These are phyloP conservation scores for Spodoptera litura DNA, from an alignment of 1,140 invertebrate genomes.

Conservation along the genomic window DNA sequence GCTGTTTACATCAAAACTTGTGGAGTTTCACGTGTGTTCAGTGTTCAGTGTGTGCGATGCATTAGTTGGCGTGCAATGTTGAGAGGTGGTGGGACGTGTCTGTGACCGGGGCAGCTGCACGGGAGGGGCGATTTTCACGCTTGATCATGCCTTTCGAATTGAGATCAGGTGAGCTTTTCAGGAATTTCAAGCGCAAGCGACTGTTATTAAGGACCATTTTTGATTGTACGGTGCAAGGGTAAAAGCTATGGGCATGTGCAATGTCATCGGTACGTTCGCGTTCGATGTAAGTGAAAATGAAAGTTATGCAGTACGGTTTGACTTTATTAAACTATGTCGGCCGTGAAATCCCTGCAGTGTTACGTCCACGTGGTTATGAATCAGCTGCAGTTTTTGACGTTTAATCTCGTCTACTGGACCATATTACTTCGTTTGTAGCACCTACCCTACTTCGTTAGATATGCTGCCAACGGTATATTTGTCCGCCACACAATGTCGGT, in stretches of 20 bases:
- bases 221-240: constrained; percentile 12
- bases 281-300: constrained; percentile 38
- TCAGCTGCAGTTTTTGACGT: constrained; percentile 23
- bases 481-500: background rate
- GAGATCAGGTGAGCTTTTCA: constrained; percentile 80
- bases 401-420: background rate
- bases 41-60: constrained; percentile 67
- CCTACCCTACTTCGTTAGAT: no score
- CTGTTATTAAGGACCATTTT: constrained; percentile 15
- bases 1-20: constrained; percentile 54
- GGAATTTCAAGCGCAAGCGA: constrained; percentile 45
- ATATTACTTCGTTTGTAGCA: no score
- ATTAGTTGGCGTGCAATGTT: constrained; percentile 66
- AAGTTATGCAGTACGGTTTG: constrained; percentile 20
- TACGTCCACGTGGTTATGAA: constrained; percentile 4
- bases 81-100: constrained; percentile 62
- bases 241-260: constrained; percentile 30
- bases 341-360: constrained; percentile 8
- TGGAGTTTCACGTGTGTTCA: constrained; percentile 52
- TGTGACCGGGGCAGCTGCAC: constrained; percentile 67
- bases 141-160: constrained; percentile 81
- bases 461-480: background rate
- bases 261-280: constrained; percentile 13
- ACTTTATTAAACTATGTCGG: constrained; percentile 36
- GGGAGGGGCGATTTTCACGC: constrained; percentile 76